Evolutionary conservation across 30 jellyfish, hydroid and myxozoan species (phyloP), one percentile per base, ranked within the genome.

Genomic region (Turritopsis rubra): DNA sequence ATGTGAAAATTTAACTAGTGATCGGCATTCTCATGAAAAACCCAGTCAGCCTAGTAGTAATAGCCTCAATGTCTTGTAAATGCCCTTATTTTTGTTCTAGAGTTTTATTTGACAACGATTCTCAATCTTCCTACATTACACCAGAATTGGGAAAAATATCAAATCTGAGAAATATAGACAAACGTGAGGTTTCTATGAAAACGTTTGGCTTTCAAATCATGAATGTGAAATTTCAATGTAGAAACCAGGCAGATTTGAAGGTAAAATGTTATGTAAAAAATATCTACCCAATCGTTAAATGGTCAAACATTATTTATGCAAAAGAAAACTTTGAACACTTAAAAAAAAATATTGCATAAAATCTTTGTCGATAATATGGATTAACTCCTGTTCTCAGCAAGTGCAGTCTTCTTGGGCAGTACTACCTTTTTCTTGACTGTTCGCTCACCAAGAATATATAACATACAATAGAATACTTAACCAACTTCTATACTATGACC

Each of bases 91-190:
- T n/a, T n/a, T n/a, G n/a, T n/a, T n/a, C n/a, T n/a, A 66, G 76
- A 66, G 71, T 82, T 52, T 52, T 81, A 68, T 88, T 82, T 28
- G 96, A 88, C 52, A 17, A 72, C 20, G 96, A 91, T 31, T 78
- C 89, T 70, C 90, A 87, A 75, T 72, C 65, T 52, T n/a, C 80
- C 22, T 87, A 82, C 66, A 60, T 87, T 52, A 31, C 88, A 21
- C 86, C 75, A 29, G 75, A 65, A 7, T 31, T 83, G 22, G 22
- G 23, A 87, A 82, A 83, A n/a, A 26, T 1, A 8, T 66, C 17
- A 26, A 66, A 66, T 66, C 17, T 66, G 76, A 26, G 17, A 66
- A 66, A 7, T 25, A 66, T 25, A 1, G 17, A 66, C 76, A 66
- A 7, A 66, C 7, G 29, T 1, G 29, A 26, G 28, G 9, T 66